Conservation (phyloP, 2,113 vertebrate species). For the Antechinus flavipes region DNA sequence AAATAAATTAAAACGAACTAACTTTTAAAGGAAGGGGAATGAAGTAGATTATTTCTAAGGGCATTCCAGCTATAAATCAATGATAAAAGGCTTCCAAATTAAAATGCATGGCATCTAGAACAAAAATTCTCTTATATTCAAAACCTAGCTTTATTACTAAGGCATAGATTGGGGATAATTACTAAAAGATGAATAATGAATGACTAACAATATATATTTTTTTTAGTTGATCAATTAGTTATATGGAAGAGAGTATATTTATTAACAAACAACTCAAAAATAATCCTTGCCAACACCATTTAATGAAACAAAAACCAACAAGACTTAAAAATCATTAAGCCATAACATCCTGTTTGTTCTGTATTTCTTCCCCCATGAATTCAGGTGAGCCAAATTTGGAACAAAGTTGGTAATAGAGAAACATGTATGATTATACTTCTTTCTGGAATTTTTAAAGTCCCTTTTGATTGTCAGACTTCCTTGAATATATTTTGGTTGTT, state of each 20-base stretch:
- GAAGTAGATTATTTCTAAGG: not conserved
- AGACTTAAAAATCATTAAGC: not conserved
- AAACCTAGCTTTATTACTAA: not conserved
- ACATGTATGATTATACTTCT: not conserved
- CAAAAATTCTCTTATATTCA: not conserved
- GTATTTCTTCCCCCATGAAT: slow-evolving; percentile 13
- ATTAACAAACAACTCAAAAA: not conserved
- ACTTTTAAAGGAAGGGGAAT: not conserved
- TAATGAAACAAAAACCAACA: not conserved
- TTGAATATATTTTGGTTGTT: slow-evolving; percentile 37
- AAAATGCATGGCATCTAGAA: not conserved
- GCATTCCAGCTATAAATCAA: not conserved
- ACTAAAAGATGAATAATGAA: not conserved
- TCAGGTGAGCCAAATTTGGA: slow-evolving; percentile 51
- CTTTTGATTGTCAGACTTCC: slow-evolving; percentile 25
- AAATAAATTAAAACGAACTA: not conserved
- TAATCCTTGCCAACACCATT: not conserved
- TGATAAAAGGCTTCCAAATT: not conserved
- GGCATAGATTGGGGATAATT: not conserved
- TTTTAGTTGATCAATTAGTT: not conserved
- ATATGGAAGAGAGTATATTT: not conserved
- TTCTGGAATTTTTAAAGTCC: not conserved
- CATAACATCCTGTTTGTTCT: slow-evolving; percentile 37
- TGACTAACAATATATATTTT: not conserved
- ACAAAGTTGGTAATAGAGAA: not conserved